A percentile compares a stretch with the other conserved stretches of the same genome.
These are phyloP conservation scores for Eupsittula cactorum DNA, from an alignment of 2,113 vertebrate genomes.

Conservation along the genomic window DNA sequence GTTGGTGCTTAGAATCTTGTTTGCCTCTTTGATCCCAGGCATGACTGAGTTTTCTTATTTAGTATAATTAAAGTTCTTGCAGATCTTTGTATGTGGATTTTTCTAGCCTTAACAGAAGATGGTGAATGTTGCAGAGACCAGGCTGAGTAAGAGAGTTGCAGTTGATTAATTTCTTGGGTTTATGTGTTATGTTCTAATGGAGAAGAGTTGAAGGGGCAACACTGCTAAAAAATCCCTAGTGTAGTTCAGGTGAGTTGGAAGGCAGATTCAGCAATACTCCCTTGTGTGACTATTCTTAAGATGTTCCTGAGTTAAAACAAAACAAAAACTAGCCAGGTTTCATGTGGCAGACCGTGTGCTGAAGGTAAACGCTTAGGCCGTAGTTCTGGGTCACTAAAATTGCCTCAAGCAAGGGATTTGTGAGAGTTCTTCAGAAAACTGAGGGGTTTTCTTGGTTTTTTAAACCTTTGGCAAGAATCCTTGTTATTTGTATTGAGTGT, in stretches of 20 bases:
- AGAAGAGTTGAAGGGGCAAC: background rate
- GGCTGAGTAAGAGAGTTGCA: background rate
- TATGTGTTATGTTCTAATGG: background rate
- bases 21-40: slow-evolving; percentile 1
- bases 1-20: background rate
- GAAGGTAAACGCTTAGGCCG: background rate
- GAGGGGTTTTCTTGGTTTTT: background rate
- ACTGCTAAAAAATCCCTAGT: background rate
- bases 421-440: background rate
- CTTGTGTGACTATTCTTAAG: background rate
- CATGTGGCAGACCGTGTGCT: background rate
- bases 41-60: background rate
- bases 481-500: background rate
- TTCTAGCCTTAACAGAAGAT: background rate
- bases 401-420: background rate
- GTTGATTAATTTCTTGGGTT: background rate
- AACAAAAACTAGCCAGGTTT: background rate
- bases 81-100: background rate
- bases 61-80: background rate
- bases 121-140: background rate
- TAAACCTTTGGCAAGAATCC: background rate
- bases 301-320: background rate
- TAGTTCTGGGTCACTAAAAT: background rate
- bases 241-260: background rate
- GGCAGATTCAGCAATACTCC: background rate